These are phyloP conservation scores for Euthynnus affinis DNA, from an alignment of 2,797 vertebrate species.

Conservation along the genomic window DNA sequence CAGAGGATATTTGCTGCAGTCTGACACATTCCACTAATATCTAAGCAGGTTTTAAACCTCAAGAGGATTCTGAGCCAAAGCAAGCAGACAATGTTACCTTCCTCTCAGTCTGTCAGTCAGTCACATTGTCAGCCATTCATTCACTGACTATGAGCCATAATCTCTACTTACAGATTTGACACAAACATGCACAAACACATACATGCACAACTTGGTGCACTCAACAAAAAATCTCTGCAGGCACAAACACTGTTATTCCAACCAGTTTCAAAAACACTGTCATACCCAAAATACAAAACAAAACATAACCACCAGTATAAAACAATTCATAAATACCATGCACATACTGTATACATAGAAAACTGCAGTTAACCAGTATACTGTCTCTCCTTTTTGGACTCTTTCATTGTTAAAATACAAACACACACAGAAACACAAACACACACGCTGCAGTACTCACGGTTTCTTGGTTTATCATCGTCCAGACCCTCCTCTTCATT, in stretches of 20 bases:
- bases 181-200: conserved; percentile 27
- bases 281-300: neutral
- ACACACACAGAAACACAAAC: conserved; percentile 14
- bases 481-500: conserved; percentile 98
- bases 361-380: neutral
- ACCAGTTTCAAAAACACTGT: neutral
- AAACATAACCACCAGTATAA: neutral
- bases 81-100: conserved; percentile 60
- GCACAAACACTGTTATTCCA: conserved; percentile 8
- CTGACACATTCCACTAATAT: conserved; percentile 70
- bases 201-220: neutral
- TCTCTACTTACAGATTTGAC: conserved; percentile 24
- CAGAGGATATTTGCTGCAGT: conserved; percentile 67
- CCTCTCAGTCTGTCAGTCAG: conserved; percentile 50
- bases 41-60: conserved; percentile 69
- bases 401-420: conserved; percentile 8
- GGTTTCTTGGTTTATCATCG: conserved; percentile 97
- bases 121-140: conserved; percentile 40
- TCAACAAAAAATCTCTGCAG: neutral
- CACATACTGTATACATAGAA: neutral
- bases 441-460: conserved; percentile 85
- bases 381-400: too few species aligned
- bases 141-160: conserved; percentile 27
- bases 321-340: conserved; percentile 4
- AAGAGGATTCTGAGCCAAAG: conserved; percentile 62